These are phyloP conservation scores for Lycocorax pyrrhopterus DNA, from an alignment of 2,113 vertebrate genomes.

Conservation along the genomic window DNA sequence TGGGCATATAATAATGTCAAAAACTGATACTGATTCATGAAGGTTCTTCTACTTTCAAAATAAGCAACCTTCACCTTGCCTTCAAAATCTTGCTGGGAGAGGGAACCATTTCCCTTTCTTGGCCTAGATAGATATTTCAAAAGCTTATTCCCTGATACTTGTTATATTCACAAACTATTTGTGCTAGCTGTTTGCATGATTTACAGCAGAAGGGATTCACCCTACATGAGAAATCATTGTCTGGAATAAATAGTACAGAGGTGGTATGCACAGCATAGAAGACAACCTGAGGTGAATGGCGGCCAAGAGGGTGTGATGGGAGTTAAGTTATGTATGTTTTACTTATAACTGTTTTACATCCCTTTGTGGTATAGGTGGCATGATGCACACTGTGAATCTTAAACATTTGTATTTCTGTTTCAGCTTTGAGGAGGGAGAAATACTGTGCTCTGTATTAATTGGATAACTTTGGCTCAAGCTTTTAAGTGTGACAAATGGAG, in stretches of 20 bases:
- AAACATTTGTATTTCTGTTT: slow-evolving; percentile 20
- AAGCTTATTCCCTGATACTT: neutral
- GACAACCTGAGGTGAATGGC: neutral
- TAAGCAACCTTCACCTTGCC: slow-evolving; percentile 18
- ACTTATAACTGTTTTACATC: neutral
- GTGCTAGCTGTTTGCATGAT: neutral
- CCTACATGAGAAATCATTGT: neutral
- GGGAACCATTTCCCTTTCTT: neutral
- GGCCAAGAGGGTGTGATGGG: neutral
- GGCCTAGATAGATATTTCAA: neutral
- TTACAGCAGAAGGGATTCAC: neutral
- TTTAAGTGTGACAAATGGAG: slow-evolving; percentile 70
- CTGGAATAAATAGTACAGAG: neutral
- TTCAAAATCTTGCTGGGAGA: neutral
- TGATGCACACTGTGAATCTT: neutral
- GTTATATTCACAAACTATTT: neutral
- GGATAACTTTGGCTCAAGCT: slow-evolving; percentile 53
- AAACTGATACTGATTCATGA: slow-evolving; percentile 24
- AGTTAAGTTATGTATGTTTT: neutral
- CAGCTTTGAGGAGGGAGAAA: slow-evolving; percentile 21
- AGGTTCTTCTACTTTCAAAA: slow-evolving; percentile 2
- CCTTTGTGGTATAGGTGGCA: neutral
- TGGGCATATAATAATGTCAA: neutral
- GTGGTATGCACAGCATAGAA: neutral
- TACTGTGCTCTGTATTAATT: slow-evolving; percentile 61